These are phyloP conservation scores for Heliangelus exortis DNA, from an alignment of 2,797 vertebrate species.

Conservation along the genomic window DNA sequence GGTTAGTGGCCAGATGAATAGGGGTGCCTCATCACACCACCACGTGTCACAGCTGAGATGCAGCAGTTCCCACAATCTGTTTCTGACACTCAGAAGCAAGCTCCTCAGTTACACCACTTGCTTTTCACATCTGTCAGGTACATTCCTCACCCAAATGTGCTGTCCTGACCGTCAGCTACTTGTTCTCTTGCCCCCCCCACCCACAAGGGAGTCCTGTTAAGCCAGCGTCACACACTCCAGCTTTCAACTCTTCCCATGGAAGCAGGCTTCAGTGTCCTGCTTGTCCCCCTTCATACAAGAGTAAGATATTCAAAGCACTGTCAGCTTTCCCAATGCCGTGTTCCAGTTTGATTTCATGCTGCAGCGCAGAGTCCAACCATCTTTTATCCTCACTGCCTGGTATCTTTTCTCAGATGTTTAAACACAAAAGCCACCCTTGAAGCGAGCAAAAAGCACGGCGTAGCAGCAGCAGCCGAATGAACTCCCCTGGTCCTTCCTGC, in stretches of 20 bases:
- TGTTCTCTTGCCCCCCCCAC: background rate
- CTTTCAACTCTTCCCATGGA: background rate
- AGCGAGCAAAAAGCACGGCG: background rate
- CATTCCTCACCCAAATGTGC: accelerated
- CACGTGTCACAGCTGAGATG: background rate
- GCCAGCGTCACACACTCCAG: background rate
- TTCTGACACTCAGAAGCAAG: background rate
- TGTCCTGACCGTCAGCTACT: background rate
- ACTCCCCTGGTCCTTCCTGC: background rate
- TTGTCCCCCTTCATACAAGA: background rate
- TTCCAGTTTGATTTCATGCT: constrained; percentile 63
- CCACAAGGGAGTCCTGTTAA: background rate
- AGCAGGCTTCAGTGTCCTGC: background rate
- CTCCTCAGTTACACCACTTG: background rate
- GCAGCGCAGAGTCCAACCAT: background rate
- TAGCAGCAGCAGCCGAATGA: constrained; percentile 4
- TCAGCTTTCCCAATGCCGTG: background rate
- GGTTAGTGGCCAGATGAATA: background rate
- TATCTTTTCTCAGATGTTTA: constrained; percentile 44
- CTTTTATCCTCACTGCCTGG: constrained; percentile 30
- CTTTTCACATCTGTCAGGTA: background rate
- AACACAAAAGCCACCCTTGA: constrained; percentile 55
- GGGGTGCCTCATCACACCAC: background rate
- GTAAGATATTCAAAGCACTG: constrained; percentile 52
- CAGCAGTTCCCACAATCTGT: background rate